Evolutionary conservation across 1,140 invertebrate genomes (phyloP).

Genomic region (Formica selysi): DNA sequence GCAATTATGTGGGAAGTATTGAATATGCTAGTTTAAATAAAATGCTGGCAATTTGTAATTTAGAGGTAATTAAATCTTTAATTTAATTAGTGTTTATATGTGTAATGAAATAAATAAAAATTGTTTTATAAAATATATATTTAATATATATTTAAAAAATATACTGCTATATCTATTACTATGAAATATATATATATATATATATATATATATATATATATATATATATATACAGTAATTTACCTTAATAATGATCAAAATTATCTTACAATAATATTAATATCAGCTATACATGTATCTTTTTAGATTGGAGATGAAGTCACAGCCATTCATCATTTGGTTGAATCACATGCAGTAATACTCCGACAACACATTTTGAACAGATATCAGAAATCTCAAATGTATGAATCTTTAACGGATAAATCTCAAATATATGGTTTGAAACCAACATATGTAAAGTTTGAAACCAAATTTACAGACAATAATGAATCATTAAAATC

Average conservation of each 20-base stretch:
- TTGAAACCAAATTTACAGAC: slow-evolving; percentile 67
- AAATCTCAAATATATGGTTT: slow-evolving; percentile 71
- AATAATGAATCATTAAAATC: slow-evolving; percentile 77
- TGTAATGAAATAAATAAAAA: not conserved
- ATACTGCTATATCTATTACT: too few species aligned
- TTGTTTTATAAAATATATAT: slow-evolving; percentile 17
- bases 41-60: slow-evolving; percentile 77
- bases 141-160: not conserved
- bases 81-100: not conserved
- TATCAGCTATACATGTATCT: slow-evolving; percentile 22
- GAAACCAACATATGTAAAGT: slow-evolving; percentile 74
- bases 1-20: slow-evolving; percentile 67
- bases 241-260: slow-evolving; percentile 6
- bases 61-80: slow-evolving; percentile 75
- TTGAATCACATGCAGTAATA: slow-evolving; percentile 80
- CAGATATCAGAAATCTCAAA: slow-evolving; percentile 77
- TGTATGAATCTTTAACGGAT: slow-evolving; percentile 64
- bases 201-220: too few species aligned
- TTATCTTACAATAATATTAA: not conserved
- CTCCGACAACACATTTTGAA: slow-evolving; percentile 80
- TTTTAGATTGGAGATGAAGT: slow-evolving; percentile 73
- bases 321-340: slow-evolving; percentile 79
- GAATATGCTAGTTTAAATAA: slow-evolving; percentile 79
- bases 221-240: not conserved
- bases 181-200: too few species aligned